phyloP scores from a whole-genome alignment of 2,113 vertebrate genomes.

The Oncorhynchus masou region DNA sequence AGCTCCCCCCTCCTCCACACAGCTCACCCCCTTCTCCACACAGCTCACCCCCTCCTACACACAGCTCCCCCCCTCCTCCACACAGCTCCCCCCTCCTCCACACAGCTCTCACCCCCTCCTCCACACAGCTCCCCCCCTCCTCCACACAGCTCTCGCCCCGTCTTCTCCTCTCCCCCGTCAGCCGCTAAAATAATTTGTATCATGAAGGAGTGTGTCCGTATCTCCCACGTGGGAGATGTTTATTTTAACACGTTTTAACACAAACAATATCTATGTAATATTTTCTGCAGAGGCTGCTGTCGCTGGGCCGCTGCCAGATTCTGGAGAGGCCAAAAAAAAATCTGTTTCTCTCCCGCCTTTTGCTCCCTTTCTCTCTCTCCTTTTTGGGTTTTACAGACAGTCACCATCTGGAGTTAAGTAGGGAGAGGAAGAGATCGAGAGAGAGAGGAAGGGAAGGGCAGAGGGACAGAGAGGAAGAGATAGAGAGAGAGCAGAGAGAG shows the following conservation, averaged over 20 bases:
- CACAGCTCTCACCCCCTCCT: no score
- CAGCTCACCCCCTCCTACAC: no score
- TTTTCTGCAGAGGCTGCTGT: constrained; percentile 57
- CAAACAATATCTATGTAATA: constrained; percentile 60
- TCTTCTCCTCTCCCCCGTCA: background rate
- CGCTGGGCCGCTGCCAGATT: constrained; percentile 44
- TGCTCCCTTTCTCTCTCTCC: background rate
- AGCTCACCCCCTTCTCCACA: no score
- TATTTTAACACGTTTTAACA: constrained; percentile 58
- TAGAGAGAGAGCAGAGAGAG: no score
- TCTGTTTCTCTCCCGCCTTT: no score
- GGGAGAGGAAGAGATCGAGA: background rate
- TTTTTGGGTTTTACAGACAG: constrained; percentile 20
- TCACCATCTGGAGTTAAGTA: constrained; percentile 54
- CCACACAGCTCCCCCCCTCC: no score
- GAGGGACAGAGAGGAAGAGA: no score
- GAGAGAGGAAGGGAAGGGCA: no score
- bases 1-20: no score
- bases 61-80: no score
- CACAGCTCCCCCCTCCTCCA: no score
- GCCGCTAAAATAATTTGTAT: constrained; percentile 55
- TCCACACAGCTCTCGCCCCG: background rate
- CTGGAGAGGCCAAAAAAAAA: background rate
- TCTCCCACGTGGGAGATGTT: constrained; percentile 50
- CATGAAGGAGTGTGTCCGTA: constrained; percentile 36